phyloP scores from a whole-genome alignment of 2,113 vertebrate genomes.

The Cryptotis parvus region DNA sequence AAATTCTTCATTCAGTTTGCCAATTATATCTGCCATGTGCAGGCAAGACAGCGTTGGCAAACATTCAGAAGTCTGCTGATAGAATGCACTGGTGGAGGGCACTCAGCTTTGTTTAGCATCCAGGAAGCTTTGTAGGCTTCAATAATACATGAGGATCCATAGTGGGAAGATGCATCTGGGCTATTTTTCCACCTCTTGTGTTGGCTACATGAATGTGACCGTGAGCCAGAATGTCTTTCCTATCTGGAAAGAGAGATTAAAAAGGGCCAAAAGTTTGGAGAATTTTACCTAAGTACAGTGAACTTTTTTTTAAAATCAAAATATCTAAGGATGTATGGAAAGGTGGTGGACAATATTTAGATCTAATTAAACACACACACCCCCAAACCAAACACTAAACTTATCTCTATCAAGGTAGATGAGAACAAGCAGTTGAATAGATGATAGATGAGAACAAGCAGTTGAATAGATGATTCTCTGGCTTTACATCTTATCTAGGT shows the following conservation, averaged over 20 bases:
- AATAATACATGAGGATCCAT: conserved; percentile 73
- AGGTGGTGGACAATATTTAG: too few species aligned
- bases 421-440: not conserved
- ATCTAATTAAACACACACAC: too few species aligned
- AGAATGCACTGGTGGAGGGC: conserved; percentile 54
- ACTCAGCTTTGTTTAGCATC: conserved; percentile 62
- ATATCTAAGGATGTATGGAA: not conserved
- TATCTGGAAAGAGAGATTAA: not conserved
- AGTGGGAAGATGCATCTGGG: not conserved
- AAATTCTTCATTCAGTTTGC: conserved; percentile 77
- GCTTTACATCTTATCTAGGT: not conserved
- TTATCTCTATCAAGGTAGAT: not conserved
- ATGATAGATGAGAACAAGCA: not conserved
- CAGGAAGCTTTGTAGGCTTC: conserved; percentile 54
- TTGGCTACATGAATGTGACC: not conserved
- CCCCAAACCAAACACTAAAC: not conserved
- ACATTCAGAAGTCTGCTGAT: conserved; percentile 63
- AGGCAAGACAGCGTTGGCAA: conserved; percentile 55
- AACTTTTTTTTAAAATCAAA: not conserved
- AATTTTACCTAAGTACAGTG: not conserved
- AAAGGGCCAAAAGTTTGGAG: not conserved
- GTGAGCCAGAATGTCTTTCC: not conserved
- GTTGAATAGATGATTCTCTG: not conserved
- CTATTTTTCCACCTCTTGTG: conserved; percentile 34
- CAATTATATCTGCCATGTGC: conserved; percentile 78